These are phyloP conservation scores for Glyptemys insculpta DNA, from an alignment of 2,797 vertebrate species.

Conservation along the genomic window DNA sequence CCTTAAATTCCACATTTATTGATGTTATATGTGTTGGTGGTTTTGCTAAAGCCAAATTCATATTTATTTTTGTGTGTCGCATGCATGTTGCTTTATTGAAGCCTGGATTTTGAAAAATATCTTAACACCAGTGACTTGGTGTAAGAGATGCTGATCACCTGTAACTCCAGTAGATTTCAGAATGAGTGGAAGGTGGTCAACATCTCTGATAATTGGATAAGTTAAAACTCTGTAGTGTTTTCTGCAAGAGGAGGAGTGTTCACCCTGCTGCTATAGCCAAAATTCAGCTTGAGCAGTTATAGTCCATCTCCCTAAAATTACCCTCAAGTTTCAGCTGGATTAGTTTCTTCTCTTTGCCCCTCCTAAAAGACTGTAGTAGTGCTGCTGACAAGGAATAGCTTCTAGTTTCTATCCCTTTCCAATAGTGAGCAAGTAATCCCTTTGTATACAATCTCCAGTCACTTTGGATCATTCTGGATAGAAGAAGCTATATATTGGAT, in stretches of 20 bases:
- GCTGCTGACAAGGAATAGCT: background rate
- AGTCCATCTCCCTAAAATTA: background rate
- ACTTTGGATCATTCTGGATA: background rate
- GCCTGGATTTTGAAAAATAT: slow-evolving; percentile 5
- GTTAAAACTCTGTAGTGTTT: background rate
- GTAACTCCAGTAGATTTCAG: background rate
- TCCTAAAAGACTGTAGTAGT: fast-evolving
- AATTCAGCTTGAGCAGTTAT: background rate
- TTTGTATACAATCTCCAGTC: fast-evolving
- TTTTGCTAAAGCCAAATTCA: slow-evolving; percentile 57
- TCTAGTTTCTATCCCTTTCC: background rate
- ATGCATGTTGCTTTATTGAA: background rate
- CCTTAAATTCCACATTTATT: slow-evolving; percentile 77
- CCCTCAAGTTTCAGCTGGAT: slow-evolving; percentile 31
- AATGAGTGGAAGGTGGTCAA: background rate
- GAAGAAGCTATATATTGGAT: background rate
- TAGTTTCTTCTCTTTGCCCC: slow-evolving; percentile 18
- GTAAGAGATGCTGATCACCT: background rate
- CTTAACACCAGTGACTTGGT: background rate
- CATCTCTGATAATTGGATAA: background rate
- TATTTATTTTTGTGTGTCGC: background rate
- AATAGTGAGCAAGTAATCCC: background rate
- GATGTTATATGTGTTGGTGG: slow-evolving; percentile 53
- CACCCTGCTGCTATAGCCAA: background rate
- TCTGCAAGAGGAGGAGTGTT: background rate